These are phyloP conservation scores for Calliphora vomitoria DNA, from an alignment of 2,888 invertebrate genomes.

Conservation along the genomic window DNA sequence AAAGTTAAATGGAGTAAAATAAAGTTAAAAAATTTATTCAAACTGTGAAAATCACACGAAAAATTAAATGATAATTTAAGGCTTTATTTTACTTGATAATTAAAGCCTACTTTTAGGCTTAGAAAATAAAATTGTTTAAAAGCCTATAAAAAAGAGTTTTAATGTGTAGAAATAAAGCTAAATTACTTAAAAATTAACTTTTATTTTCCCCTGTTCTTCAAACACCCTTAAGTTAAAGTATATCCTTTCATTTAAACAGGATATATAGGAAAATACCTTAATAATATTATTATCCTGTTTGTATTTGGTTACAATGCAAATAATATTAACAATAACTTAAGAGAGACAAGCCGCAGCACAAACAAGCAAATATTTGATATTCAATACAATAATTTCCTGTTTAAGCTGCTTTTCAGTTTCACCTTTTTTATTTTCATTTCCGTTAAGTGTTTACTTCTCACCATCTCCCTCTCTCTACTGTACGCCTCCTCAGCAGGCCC, in stretches of 20 bases:
- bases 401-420: slow-evolving; percentile 24
- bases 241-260: not conserved
- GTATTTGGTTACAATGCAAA: not conserved
- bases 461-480: not conserved
- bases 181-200: no score
- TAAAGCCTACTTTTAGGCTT: not conserved
- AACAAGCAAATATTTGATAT: slow-evolving; percentile 1
- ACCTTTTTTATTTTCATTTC: slow-evolving; percentile 4
- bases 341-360: not conserved
- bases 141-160: not conserved
- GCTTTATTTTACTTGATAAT: not conserved
- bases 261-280: not conserved
- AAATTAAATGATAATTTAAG: not conserved
- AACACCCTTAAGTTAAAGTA: no score
- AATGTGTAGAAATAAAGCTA: not conserved
- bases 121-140: not conserved
- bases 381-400: slow-evolving; percentile 32
- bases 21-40: not conserved
- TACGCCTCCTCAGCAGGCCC: not conserved
- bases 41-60: not conserved
- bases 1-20: not conserved
- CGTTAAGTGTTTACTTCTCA: not conserved
- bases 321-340: not conserved
- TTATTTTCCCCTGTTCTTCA: no score
- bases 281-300: slow-evolving; percentile 25